Conservation (phyloP, 2,888 invertebrate species). For the Phalangium opilio region DNA sequence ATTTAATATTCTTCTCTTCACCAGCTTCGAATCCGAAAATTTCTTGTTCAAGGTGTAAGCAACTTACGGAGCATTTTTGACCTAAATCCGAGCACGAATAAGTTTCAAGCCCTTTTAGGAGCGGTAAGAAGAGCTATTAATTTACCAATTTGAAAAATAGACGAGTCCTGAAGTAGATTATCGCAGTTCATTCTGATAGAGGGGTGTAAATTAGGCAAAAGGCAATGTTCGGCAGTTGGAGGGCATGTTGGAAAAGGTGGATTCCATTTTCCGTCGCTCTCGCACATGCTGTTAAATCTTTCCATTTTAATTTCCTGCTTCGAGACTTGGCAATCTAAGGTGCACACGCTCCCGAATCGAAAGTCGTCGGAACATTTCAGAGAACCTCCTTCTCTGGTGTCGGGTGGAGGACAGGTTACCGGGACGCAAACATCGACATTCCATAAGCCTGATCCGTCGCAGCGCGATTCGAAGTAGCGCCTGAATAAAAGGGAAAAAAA, state of each 20-base stretch:
- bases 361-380: not conserved
- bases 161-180: no score
- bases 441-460: not conserved
- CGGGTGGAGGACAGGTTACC: not conserved
- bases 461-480: not conserved
- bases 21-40: no score
- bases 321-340: not conserved
- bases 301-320: not conserved
- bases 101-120: no score
- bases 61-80: no score
- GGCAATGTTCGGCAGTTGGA: not conserved
- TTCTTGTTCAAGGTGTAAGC: no score
- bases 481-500: not conserved
- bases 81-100: no score
- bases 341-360: not conserved
- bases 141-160: no score
- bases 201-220: no score
- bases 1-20: not conserved
- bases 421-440: not conserved
- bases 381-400: not conserved
- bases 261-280: not conserved
- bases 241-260: not conserved
- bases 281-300: not conserved
- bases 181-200: no score
- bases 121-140: no score